Evolutionary conservation across 2,797 vertebrate genomes (phyloP), one percentile per base, ranked within the genome.

Genomic region (Cyclura pinguis): DNA sequence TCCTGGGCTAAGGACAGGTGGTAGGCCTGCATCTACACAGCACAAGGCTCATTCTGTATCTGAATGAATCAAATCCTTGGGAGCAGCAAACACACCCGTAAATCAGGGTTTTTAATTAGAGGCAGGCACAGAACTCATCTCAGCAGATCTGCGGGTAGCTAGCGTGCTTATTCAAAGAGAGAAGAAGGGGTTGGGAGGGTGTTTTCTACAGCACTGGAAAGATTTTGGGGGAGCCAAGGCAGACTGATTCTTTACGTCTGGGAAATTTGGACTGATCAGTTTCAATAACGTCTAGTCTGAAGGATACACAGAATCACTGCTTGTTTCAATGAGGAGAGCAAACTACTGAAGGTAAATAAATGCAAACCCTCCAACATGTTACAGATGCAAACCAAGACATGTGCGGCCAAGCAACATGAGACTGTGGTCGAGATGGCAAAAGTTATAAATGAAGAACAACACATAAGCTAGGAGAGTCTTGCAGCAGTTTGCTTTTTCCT

Each of bases 71-170:
- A 88, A 86, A 86, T 64, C 82, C 81, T 69, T 62, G 35, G 29
- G 38, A 76, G 88, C 14, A 64, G 72, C 73, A 88, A 93, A 90
- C 27, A 16, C 52, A 73, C 27, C 38, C 20, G 5, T 90, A 90
- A 90, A 93, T 93, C 86, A 88, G 76, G 62, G 50, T 50, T 80
- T 47, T 80, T 87, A 89, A 91, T 57, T 55, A 67, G 67, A 84
- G 80, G 35, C 87, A 57, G 59, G 4, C 86, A 50, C 85, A 59
- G 55, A 72, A 74, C 81, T 38, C 76, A 29, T 84, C 62, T 55
- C 52, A 32, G 69, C 27, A 38, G 57, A 84, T 74, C 62, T 83
- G 67, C 5, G 1, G 35, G 55, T 69, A 12, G 29, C n/a, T 78
- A 32, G n/a, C 24, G 29, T 78, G 62, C 80, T 87, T 74, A 55